phyloP scores from a whole-genome alignment of 2,113 vertebrate species.

The Centropristis striata region DNA sequence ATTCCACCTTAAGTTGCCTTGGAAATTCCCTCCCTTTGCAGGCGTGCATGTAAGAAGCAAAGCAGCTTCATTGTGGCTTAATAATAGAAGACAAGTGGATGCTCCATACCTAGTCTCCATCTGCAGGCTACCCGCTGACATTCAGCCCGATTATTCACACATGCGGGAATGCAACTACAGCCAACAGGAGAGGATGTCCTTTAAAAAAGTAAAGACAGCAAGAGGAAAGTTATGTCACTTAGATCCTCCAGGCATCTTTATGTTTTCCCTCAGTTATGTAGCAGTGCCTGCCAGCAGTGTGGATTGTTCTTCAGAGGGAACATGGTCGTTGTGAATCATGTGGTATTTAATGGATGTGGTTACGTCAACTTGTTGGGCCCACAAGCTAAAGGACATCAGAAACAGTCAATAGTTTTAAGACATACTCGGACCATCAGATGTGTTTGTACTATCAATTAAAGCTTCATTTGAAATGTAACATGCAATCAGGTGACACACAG shows the following conservation, averaged over 20 bases:
- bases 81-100: slow-evolving; percentile 68
- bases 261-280: slow-evolving; percentile 53
- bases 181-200: slow-evolving; percentile 78
- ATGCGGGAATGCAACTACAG: slow-evolving; percentile 74
- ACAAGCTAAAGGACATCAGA: slow-evolving; percentile 5
- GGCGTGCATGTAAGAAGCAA: slow-evolving; percentile 26
- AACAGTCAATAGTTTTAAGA: slow-evolving; percentile 3
- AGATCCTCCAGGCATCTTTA: slow-evolving; percentile 56
- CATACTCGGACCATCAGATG: not conserved
- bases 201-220: slow-evolving; percentile 74
- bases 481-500: not conserved
- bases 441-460: not conserved
- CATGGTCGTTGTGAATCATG: slow-evolving; percentile 17
- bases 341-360: slow-evolving; percentile 51
- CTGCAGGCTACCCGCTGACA: slow-evolving; percentile 80
- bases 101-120: slow-evolving; percentile 66
- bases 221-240: slow-evolving; percentile 69
- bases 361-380: slow-evolving; percentile 21
- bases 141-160: slow-evolving; percentile 84
- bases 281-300: slow-evolving; percentile 25
- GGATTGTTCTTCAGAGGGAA: slow-evolving; percentile 45
- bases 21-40: slow-evolving; percentile 13
- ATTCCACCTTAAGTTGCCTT: slow-evolving; percentile 20
- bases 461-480: not conserved
- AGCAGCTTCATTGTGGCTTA: slow-evolving; percentile 59